Base-by-base conservation (phyloP, 2,113 vertebrate species). In the Argyrosomus japonicus region DNA sequence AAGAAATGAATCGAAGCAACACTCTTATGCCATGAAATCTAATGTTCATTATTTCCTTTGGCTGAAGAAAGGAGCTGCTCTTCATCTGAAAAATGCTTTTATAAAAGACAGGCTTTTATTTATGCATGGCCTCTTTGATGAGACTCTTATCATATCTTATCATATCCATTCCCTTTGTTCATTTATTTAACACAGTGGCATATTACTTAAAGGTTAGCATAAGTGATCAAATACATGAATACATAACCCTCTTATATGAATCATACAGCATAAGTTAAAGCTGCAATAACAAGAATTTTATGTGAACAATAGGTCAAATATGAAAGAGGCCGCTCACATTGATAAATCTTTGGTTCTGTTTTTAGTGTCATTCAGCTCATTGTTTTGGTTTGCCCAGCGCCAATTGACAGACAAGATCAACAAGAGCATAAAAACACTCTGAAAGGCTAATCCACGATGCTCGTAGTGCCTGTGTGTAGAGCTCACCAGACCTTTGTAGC, bases 121-220 rank as follows among this genome's bases (percentile, higher is more conserved):
- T 14, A 27, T 60, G 27, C n/a, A 14, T 15, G 3, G 12, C 27
- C 62, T 60, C 15, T 68, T 50, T 47, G 17, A 29, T 14, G 15
- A 19, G 18, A 75, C 4, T 12, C 36, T 40, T 40, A 40, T 40
- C 32, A 36, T 8, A 9, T 62, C 17, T 51, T n/a, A 62, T 73
- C 70, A 50, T 43, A 14, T 60, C 29, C 8, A 27, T 68, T 68
- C 23, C 62, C 64, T 68, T 61, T 75, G 56, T 47, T 75, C 5
- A 21, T 43, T 68, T 68, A 40, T 27, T 60, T 11, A 60, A 61
- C 10, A 40, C 43, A 61, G 8, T 5, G 6, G 4, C 25, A 14
- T 8, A 23, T n/a, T 3, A 23, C 36, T 64, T 25, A 18, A 32
- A 61, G 48, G 71, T 50, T 10, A 32, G 43, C 17, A 29, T 40